Base-by-base conservation (phyloP, 1,140 invertebrate species). In the Pogonomyrmex barbatus region DNA sequence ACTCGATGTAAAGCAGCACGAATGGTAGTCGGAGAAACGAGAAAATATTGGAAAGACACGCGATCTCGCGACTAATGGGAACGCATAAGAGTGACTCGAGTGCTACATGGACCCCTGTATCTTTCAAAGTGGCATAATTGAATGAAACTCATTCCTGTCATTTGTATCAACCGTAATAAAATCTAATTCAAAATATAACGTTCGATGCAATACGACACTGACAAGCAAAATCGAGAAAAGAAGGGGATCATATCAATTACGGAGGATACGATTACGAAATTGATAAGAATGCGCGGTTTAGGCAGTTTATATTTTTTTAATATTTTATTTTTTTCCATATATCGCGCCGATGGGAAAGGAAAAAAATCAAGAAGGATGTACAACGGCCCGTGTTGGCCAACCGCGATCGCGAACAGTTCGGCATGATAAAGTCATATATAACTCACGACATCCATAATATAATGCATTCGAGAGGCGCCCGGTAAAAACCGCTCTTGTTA, bases 361-460 rank as follows among this genome's bases (percentile, higher is more conserved):
- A 12, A 68, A 47, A 30, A 54, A 54, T 54, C 4, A 52, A 14
- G 77, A 50, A 42, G 56, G 52, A 65, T 30, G 71, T 24, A 24
- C 24, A 42, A 56, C 45, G 89, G 89, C 85, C 87, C 42, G 62
- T 78, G 82, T 50, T 24, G 24, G 68, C 83, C 85, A 82, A 76
- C 83, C 56, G 33, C 36, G n/a, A 79, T 56, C 67, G 79, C 79
- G 30, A 62, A n/a, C 68, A 60, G 79, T 83, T 83, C 79, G 42
- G 75, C 91, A 91, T 93, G 92, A 94, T 94, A 93, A 91, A 94
- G 93, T 93, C 93, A 94, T 94, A 94, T 93, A 94, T 93, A 94
- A 93, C 93, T 86, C 88, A 52, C 85, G 86, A 77, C 93, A 95
- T 95, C 93, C 92, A 94, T 94, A 94, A 95, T 95, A 94, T 94